Percentiles rank a stretch among this genome's conserved stretches.
Evolutionary conservation across 2,113 vertebrate species (phyloP).

Genomic region (Melanerpes formicivorus): DNA sequence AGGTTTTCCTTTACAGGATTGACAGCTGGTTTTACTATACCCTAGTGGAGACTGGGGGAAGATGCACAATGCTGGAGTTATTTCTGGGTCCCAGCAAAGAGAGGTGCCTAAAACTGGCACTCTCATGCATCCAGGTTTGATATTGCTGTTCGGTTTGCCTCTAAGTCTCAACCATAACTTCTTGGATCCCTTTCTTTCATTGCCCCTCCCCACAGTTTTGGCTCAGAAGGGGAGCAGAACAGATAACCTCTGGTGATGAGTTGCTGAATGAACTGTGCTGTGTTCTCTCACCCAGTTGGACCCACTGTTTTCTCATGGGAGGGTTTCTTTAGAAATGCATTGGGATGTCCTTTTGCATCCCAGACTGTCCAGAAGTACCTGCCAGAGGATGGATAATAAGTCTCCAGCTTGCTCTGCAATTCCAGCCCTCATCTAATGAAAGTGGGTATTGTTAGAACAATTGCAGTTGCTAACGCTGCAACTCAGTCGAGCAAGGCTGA

Average conservation of each 20-base stretch:
- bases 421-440: background rate
- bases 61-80: background rate
- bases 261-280: background rate
- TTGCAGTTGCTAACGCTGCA: constrained; percentile 18
- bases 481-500: background rate
- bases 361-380: background rate
- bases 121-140: background rate
- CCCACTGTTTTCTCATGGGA: background rate
- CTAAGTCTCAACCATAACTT: background rate
- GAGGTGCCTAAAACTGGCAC: background rate
- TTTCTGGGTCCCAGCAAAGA: background rate
- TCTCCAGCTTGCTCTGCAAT: background rate
- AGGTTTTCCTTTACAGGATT: background rate
- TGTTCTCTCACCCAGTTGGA: background rate
- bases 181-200: background rate
- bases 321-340: background rate
- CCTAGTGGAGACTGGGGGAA: background rate
- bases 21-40: background rate
- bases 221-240: background rate
- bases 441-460: background rate
- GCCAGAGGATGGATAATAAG: background rate
- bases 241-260: background rate
- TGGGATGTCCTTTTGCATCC: background rate
- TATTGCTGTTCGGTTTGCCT: background rate
- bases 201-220: background rate